A percentile compares a stretch with the other conserved stretches of the same genome.
These are phyloP conservation scores for Orchestia grillus DNA, from an alignment of 1,140 invertebrate genomes.

Conservation along the genomic window DNA sequence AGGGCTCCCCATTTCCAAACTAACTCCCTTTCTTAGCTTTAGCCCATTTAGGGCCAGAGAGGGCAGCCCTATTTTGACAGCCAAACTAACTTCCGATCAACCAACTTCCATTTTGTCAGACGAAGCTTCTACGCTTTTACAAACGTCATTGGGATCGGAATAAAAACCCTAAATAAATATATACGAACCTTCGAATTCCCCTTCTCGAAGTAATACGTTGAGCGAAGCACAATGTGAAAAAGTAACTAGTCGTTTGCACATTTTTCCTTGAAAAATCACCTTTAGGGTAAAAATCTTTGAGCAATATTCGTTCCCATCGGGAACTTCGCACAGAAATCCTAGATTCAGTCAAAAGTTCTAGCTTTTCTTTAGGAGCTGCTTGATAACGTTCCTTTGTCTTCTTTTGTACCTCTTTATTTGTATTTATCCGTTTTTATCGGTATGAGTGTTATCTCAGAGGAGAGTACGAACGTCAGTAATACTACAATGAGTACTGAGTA, in stretches of 20 bases:
- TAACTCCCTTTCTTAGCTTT: too few species aligned
- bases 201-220: background rate
- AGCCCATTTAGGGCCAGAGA: too few species aligned
- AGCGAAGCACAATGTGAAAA: background rate
- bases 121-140: too few species aligned
- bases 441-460: background rate
- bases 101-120: too few species aligned
- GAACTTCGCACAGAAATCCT: background rate
- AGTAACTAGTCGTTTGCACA: background rate
- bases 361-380: background rate
- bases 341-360: background rate
- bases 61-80: too few species aligned
- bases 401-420: background rate
- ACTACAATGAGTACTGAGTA: background rate
- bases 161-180: too few species aligned
- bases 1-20: too few species aligned
- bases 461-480: background rate
- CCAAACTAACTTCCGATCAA: too few species aligned
- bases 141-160: too few species aligned
- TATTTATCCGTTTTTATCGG: background rate
- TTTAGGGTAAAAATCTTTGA: background rate
- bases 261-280: background rate
- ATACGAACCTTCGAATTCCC: background rate
- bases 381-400: background rate
- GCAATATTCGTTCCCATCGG: background rate